These are phyloP conservation scores for Aleadryas rufinucha DNA, from an alignment of 2,113 vertebrate genomes.

Conservation along the genomic window DNA sequence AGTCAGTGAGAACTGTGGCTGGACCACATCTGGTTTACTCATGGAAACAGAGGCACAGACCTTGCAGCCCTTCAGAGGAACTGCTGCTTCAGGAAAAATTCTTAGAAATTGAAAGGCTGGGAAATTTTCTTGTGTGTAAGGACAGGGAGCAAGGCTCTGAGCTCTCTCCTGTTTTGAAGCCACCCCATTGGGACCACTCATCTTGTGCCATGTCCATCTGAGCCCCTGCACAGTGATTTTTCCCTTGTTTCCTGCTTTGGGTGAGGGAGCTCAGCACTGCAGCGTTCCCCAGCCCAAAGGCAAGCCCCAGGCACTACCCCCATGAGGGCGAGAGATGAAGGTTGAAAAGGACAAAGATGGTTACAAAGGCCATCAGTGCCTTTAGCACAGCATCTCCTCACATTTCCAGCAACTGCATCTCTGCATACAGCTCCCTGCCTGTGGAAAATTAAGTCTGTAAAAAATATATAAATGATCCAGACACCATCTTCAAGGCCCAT, in stretches of 20 bases:
- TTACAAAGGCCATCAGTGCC: not conserved
- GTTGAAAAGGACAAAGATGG: not conserved
- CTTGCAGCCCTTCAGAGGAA: not conserved
- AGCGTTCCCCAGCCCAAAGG: not conserved
- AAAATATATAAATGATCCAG: not conserved
- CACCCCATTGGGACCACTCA: accelerated
- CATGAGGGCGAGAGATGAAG: accelerated
- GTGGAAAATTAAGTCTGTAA: not conserved
- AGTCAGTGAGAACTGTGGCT: not conserved
- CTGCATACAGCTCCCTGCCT: not conserved
- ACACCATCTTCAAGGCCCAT: not conserved
- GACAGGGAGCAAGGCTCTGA: accelerated
- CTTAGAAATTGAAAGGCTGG: not conserved
- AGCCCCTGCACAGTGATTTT: not conserved
- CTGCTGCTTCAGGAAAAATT: not conserved
- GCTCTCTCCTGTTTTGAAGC: not conserved
- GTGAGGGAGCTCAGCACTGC: not conserved
- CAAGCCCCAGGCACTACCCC: not conserved
- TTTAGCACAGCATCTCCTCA: not conserved
- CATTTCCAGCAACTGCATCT: not conserved
- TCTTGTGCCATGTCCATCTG: not conserved
- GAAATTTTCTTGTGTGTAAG: not conserved
- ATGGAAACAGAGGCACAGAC: not conserved
- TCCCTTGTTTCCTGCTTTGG: accelerated
- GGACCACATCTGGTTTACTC: not conserved